Conservation (phyloP, 2,888 invertebrate species). For the Pristionchus japonicus region DNA sequence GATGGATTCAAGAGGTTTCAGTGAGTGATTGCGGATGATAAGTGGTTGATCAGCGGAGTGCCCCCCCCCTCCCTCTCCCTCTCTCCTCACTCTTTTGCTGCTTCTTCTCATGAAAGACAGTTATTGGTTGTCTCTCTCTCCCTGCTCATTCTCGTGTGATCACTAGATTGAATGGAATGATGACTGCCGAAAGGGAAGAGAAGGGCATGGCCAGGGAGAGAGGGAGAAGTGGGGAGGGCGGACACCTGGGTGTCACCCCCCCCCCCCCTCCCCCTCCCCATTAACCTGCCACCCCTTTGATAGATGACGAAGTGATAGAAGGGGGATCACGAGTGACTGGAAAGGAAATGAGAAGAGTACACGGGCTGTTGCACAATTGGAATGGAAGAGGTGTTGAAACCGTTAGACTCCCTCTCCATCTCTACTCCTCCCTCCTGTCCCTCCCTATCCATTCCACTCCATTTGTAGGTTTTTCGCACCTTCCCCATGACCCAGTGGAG, state of each 20-base stretch:
- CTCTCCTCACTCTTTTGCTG: not conserved
- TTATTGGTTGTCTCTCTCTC: conserved; percentile 22
- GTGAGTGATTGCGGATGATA: not conserved
- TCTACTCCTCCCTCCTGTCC: not conserved
- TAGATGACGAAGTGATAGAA: too few relatives aligned
- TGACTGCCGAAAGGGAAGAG: conserved; percentile 28
- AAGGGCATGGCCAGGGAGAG: not conserved
- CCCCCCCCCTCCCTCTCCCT: not conserved
- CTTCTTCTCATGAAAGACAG: not conserved
- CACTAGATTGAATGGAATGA: not conserved
- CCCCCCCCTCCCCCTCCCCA: too few relatives aligned
- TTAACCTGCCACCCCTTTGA: too few relatives aligned
- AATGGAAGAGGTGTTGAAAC: not conserved
- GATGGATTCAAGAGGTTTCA: not conserved
- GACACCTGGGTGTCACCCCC: conserved; percentile 27
- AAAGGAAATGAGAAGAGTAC: not conserved
- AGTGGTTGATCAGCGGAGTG: not conserved
- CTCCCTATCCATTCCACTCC: conserved; percentile 25
- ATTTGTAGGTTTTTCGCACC: conserved; percentile 29
- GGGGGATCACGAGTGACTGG: not conserved
- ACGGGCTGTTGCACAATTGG: conserved; percentile 37
- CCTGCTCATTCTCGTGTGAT: not conserved
- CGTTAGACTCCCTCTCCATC: not conserved
- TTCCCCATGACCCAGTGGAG: conserved; percentile 20
- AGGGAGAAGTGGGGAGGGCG: not conserved